Percentiles rank a stretch among this genome's conserved stretches.
phyloP scores from a whole-genome alignment of 2,113 vertebrate genomes.

The Psettodes erumei region DNA sequence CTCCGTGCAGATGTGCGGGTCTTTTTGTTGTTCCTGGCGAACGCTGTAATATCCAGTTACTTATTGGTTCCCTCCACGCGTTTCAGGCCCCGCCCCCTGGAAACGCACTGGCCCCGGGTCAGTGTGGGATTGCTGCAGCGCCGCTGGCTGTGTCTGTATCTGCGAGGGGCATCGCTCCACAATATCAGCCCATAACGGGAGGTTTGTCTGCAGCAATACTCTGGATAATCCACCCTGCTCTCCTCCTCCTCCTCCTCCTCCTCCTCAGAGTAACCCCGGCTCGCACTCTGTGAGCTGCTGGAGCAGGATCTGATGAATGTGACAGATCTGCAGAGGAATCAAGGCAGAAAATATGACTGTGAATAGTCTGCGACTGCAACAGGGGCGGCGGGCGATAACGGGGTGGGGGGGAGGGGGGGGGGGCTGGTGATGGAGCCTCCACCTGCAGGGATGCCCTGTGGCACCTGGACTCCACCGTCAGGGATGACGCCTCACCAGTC shows the following conservation, averaged over 20 bases:
- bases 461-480: not conserved
- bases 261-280: not conserved
- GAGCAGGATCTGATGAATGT: conserved; percentile 5
- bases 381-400: not conserved
- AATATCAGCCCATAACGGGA: not conserved
- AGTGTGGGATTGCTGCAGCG: not conserved
- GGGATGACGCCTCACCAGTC: conserved; percentile 13
- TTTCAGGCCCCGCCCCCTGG: too few species aligned
- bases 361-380: not conserved
- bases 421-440: not conserved
- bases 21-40: too few species aligned
- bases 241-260: not conserved
- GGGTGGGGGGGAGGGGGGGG: not conserved
- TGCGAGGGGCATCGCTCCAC: not conserved
- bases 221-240: conserved; percentile 10
- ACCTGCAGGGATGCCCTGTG: not conserved
- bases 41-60: too few species aligned
- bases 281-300: not conserved
- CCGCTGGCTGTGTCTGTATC: not conserved
- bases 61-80: too few species aligned
- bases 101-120: too few species aligned
- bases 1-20: too few species aligned
- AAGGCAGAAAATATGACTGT: not conserved
- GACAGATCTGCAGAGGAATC: not conserved
- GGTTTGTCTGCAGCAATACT: conserved; percentile 12